Evolutionary conservation across 2,797 vertebrate genomes (phyloP).

Genomic region (Periparus ater): DNA sequence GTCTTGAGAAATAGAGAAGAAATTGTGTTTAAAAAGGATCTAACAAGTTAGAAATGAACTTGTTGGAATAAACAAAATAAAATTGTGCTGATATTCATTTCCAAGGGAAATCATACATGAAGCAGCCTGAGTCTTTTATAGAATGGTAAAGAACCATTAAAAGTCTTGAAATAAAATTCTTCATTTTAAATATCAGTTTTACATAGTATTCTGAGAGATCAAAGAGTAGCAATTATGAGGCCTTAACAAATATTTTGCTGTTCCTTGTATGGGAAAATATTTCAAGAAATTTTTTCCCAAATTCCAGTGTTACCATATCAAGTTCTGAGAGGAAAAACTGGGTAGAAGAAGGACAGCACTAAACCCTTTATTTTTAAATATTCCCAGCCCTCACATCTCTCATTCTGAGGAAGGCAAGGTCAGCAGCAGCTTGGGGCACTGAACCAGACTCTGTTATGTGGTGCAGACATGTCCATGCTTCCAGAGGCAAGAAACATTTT

Average conservation of each 20-base stretch:
- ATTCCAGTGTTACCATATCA: not conserved
- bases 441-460: not conserved
- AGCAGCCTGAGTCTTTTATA: not conserved
- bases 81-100: not conserved
- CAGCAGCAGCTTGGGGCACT: not conserved
- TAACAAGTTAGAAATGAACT: not conserved
- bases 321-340: not conserved
- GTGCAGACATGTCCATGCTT: not conserved
- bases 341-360: not conserved
- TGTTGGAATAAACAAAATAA: not conserved
- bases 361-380: not conserved
- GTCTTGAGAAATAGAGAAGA: not conserved
- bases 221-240: not conserved
- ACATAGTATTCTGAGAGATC: not conserved
- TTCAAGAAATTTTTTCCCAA: not conserved
- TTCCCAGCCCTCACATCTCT: not conserved
- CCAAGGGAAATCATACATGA: not conserved
- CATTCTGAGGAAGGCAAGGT: not conserved
- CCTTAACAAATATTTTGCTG: not conserved
- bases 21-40: not conserved
- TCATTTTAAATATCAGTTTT: not conserved
- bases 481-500: not conserved
- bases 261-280: not conserved
- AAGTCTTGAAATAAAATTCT: not conserved
- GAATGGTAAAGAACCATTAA: not conserved